phyloP scores from a whole-genome alignment of 1,140 invertebrate species.

The Harlomillsia oculata region DNA sequence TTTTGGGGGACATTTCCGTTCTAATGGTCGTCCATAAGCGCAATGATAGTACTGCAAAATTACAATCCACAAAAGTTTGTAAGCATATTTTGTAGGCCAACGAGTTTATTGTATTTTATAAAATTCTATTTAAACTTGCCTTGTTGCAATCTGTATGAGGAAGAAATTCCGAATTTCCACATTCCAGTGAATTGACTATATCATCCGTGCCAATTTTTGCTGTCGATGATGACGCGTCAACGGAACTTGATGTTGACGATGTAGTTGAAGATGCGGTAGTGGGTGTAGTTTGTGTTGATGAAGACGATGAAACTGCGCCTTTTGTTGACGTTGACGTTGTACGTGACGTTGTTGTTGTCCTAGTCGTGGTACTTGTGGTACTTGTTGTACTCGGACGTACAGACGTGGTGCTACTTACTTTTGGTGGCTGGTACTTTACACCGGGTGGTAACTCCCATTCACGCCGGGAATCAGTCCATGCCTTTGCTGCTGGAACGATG shows the following conservation, averaged over 20 bases:
- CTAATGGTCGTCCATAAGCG: conserved; percentile 58
- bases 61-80: conserved; percentile 47
- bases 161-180: conserved; percentile 5
- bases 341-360: not conserved
- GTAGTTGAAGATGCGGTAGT: conserved; percentile 3
- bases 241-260: not conserved
- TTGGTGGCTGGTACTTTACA: not conserved
- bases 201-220: conserved; percentile 6
- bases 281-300: not conserved
- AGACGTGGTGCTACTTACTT: not conserved
- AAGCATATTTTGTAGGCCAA: not conserved
- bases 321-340: not conserved
- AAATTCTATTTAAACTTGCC: conserved; percentile 3
- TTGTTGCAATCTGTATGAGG: conserved; percentile 24
- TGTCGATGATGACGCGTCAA: no score
- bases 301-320: conserved; percentile 1
- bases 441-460: not conserved
- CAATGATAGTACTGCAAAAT: conserved; percentile 49
- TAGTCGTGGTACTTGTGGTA: not conserved
- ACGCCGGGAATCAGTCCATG: not conserved
- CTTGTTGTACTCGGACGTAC: not conserved
- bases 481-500: conserved; percentile 53
- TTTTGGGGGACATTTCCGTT: conserved; percentile 53
- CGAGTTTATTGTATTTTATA: not conserved
- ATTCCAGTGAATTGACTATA: no score